Evolutionary conservation across 1,140 invertebrate genomes (phyloP), one percentile per base, ranked within the genome.

Genomic region (Drosophila insularis): DNA sequence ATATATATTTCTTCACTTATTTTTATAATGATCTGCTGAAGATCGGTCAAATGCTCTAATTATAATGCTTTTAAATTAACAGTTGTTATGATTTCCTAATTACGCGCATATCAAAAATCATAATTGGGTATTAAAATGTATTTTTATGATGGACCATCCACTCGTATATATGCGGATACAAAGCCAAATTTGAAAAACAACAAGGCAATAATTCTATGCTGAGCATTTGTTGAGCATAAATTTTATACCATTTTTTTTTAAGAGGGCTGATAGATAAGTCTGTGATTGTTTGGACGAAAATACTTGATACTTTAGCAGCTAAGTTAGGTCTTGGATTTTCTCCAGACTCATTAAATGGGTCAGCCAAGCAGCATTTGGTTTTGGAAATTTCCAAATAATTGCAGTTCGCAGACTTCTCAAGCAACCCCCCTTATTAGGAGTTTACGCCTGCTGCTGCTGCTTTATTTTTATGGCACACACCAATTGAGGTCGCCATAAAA

Each of bases 31-130:
- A 35, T 58, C 31, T 58, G 55, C 17, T 37, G 17, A 37, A 58
- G 55, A 35, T 50, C 40, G n/a, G 69, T 46, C 23, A 67, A 56
- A 75, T n/a, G 64, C 40, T 67, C 63, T 61, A 80, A 70, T 74
- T 74, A 74, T 56, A 71, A 55, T 37, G 53, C 63, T 50, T 68
- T 80, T 37, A 71, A 63, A 32, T 58, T 63, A 68, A 8, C 46
- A 43, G 27, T 62, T 50, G 40, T 78, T 69, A 75, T 68, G 74
- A 66, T 79, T 72, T 72, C 60, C 79, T 68, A 87, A 87, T 86
- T 82, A 86, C 64, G 53, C 68, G 71, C 79, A 73, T 66, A 82
- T 82, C 74, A 82, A 73, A 87, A 79, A 76, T 73, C 71, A 81
- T 87, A 82, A 86, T 86, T 79, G 60, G 85, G 70, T 68, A 79